phyloP scores from a whole-genome alignment of 2,113 vertebrate species.

The Chaetura pelagica region DNA sequence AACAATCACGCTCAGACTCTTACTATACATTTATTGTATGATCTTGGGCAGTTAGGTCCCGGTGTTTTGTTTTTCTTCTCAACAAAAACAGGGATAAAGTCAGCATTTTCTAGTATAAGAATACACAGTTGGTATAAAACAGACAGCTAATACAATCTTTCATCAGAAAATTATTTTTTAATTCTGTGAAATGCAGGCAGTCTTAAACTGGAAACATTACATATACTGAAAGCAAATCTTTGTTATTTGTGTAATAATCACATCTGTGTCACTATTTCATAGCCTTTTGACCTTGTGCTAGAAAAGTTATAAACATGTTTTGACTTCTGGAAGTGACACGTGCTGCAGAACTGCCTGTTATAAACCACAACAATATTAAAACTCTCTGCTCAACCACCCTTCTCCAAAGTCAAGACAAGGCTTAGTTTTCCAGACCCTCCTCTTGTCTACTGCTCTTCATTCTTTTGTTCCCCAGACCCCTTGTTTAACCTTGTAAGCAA shows the following conservation, averaged over 20 bases:
- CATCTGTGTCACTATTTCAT: neutral
- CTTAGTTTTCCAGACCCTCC: neutral
- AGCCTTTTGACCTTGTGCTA: slow-evolving; percentile 18
- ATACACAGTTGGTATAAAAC: neutral
- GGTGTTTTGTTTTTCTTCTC: neutral
- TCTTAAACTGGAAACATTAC: neutral
- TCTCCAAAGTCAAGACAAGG: neutral
- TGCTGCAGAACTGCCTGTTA: neutral
- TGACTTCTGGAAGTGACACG: neutral
- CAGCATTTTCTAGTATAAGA: neutral
- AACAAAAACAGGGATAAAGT: neutral
- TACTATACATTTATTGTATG: neutral
- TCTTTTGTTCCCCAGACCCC: neutral
- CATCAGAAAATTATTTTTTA: neutral
- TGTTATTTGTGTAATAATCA: neutral
- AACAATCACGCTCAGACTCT: neutral
- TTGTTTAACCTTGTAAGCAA: neutral
- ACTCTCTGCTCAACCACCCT: neutral
- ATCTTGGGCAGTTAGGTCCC: neutral
- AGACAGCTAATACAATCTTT: neutral
- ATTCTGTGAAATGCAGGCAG: neutral
- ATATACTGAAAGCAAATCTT: neutral
- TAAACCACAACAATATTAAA: neutral
- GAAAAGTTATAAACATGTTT: slow-evolving; percentile 10
- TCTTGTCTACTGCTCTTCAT: neutral